Conservation (phyloP, 1,140 invertebrate species). For the Cydia amplana region DNA sequence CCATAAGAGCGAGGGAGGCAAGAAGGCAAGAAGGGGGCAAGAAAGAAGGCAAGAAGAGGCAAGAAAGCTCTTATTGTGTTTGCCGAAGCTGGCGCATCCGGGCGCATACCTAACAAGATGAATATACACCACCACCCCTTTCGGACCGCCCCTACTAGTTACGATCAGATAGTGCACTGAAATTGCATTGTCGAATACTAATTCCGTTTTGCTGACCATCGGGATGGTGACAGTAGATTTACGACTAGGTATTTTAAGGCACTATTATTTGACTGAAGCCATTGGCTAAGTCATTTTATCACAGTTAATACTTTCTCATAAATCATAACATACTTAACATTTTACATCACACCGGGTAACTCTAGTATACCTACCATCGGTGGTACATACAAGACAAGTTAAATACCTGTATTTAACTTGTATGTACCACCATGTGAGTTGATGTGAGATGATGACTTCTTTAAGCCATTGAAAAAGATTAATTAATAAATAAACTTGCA, state of each 20-base stretch:
- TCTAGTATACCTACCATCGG: too few species aligned
- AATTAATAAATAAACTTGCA: too few species aligned
- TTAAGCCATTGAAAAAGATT: too few species aligned
- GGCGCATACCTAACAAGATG: conserved; percentile 78
- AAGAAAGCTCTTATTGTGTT: conserved; percentile 74
- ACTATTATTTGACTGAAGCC: background rate
- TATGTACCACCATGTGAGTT: too few species aligned
- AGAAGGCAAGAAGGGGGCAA: conserved; percentile 37
- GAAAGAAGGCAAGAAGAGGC: conserved; percentile 49
- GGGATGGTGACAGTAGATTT: background rate
- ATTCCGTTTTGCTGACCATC: conserved; percentile 58
- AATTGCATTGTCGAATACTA: conserved; percentile 78
- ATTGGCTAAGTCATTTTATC: background rate
- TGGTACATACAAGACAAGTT: too few species aligned
- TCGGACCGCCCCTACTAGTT: conserved; percentile 59
- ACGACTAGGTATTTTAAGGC: background rate
- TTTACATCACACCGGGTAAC: too few species aligned
- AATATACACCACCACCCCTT: conserved; percentile 72
- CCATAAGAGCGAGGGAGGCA: conserved; percentile 63
- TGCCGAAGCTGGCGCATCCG: conserved; percentile 76
- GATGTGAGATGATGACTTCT: too few species aligned
- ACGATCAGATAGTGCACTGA: conserved; percentile 61
- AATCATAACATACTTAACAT: background rate
- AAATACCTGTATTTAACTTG: too few species aligned
- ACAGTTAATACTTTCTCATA: too few species aligned